phyloP scores from a whole-genome alignment of 2,113 vertebrate species.

The Psittacara wagleri region DNA sequence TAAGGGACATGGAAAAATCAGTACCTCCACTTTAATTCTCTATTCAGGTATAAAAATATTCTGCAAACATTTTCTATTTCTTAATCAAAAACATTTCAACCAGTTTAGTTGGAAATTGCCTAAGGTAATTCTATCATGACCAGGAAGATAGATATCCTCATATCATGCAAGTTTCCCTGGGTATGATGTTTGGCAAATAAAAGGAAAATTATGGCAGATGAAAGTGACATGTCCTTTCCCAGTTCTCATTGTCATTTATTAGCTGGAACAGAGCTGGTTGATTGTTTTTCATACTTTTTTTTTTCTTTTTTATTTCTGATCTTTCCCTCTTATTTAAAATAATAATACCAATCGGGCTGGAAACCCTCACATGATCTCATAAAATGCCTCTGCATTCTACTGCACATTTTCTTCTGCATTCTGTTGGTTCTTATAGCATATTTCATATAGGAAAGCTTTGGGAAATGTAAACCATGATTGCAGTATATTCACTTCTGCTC shows the following conservation, averaged over 20 bases:
- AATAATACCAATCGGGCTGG: background rate
- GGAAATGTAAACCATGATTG: background rate
- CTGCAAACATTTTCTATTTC: conserved; percentile 17
- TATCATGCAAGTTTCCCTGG: conserved; percentile 6
- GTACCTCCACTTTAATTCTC: background rate
- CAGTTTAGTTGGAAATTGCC: conserved; percentile 25
- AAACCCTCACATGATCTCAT: background rate
- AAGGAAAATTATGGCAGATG: conserved; percentile 13
- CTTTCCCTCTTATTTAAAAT: background rate
- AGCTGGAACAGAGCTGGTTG: background rate
- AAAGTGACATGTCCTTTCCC: background rate
- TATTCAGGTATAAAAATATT: background rate
- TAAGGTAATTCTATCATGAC: conserved; percentile 1
- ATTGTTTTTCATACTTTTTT: background rate
- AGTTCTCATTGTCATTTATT: background rate
- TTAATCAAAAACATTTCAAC: background rate
- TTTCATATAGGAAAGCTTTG: background rate
- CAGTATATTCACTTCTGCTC: background rate
- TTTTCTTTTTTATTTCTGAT: background rate
- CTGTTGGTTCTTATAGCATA: background rate
- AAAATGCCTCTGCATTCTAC: background rate
- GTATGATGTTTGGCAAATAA: background rate
- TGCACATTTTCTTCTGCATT: background rate
- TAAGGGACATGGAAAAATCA: background rate
- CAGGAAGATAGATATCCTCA: background rate